phyloP scores from a whole-genome alignment of 2,113 vertebrate genomes.

The Xiphorhynchus elegans region DNA sequence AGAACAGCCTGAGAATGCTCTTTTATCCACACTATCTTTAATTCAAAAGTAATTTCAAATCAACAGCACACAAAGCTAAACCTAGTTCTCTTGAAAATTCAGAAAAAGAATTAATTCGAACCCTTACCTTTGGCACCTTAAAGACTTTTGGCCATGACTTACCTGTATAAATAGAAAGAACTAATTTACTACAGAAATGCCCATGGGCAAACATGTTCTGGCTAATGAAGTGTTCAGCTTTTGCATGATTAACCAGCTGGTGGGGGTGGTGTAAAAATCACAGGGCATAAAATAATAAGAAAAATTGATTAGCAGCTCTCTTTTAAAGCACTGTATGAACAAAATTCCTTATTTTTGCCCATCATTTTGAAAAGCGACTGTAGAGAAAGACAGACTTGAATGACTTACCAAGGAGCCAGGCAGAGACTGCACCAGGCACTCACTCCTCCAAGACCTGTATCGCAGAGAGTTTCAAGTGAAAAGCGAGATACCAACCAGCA shows the following conservation, averaged over 20 bases:
- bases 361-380: constrained; percentile 45
- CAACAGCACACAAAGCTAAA: constrained; percentile 43
- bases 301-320: constrained; percentile 91
- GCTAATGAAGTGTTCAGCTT: constrained; percentile 96
- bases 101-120: constrained; percentile 74
- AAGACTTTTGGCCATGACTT: constrained; percentile 85
- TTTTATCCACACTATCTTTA: background rate
- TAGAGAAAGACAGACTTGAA: constrained; percentile 32
- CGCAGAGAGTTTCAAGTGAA: constrained; percentile 40
- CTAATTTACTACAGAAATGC: constrained; percentile 86
- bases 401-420: constrained; percentile 52
- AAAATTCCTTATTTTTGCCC: constrained; percentile 46
- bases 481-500: constrained; percentile 27
- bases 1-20: background rate
- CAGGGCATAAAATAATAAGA: constrained; percentile 92
- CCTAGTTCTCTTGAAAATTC: constrained; percentile 50
- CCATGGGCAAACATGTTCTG: constrained; percentile 91
- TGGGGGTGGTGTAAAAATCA: constrained; percentile 91
- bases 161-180: constrained; percentile 89
- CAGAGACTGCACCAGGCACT: background rate
- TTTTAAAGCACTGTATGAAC: constrained; percentile 81
- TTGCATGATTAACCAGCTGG: constrained; percentile 94
- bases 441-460: constrained; percentile 44
- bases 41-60: constrained; percentile 49
- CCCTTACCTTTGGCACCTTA: constrained; percentile 80